phyloP scores from a whole-genome alignment of 1,140 invertebrate genomes.

The Mizuhopecten yessoensis region DNA sequence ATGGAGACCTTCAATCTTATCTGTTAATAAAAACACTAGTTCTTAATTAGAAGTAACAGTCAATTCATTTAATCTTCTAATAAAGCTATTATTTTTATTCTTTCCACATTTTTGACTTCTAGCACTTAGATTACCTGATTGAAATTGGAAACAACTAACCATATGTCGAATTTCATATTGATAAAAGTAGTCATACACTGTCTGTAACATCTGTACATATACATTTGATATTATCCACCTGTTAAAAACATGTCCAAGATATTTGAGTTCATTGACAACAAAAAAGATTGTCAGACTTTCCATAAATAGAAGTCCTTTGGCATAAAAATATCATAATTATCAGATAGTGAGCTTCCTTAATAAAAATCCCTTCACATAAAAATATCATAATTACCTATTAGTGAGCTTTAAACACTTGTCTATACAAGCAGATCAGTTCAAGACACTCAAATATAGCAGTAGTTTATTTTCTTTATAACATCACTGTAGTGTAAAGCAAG shows the following conservation, averaged over 20 bases:
- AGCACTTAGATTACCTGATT: no score
- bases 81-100: no score
- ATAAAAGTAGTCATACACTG: background rate
- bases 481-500: background rate
- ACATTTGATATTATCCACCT: background rate
- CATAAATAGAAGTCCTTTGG: background rate
- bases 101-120: no score
- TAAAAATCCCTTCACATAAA: no score
- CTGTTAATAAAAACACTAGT: no score
- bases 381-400: no score
- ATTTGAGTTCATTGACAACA: background rate
- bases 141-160: no score
- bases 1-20: no score
- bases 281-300: background rate
- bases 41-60: no score
- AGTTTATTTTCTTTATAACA: background rate
- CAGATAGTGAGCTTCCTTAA: background rate
- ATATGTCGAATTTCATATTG: background rate
- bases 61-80: no score
- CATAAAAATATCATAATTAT: background rate
- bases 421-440: background rate
- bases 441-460: constrained; percentile 13
- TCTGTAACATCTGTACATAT: background rate
- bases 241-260: background rate
- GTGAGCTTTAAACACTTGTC: no score